These are phyloP conservation scores for Sphaeramia orbicularis DNA, from an alignment of 2,797 vertebrate species.

Conservation along the genomic window DNA sequence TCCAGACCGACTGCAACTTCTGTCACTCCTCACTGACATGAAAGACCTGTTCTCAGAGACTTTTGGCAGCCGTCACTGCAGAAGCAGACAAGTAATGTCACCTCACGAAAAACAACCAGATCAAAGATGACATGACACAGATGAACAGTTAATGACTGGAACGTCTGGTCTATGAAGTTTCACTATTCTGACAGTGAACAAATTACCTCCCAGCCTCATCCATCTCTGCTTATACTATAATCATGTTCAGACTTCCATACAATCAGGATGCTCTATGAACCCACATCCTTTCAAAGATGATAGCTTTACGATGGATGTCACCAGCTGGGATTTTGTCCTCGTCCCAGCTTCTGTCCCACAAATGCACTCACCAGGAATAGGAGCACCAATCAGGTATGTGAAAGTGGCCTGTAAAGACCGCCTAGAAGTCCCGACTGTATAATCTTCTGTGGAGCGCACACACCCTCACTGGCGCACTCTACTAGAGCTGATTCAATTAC, in stretches of 20 bases:
- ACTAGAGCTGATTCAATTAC: slow-evolving; percentile 74
- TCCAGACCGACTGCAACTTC: slow-evolving; percentile 15
- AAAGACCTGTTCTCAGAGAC: not conserved
- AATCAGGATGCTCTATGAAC: slow-evolving; percentile 23
- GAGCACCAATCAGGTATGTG: slow-evolving; percentile 56
- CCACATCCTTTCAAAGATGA: slow-evolving; percentile 38
- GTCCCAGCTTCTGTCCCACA: slow-evolving; percentile 32
- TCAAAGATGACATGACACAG: slow-evolving; percentile 8
- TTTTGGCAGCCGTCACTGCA: not conserved
- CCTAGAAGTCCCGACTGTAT: slow-evolving; percentile 50
- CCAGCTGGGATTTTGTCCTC: slow-evolving; percentile 15
- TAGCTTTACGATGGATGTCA: slow-evolving; percentile 16
- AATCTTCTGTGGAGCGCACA: slow-evolving; percentile 65
- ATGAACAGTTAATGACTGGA: slow-evolving; percentile 22
- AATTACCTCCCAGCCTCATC: slow-evolving; percentile 25
- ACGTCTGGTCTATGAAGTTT: slow-evolving; percentile 1
- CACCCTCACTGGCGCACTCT: slow-evolving; percentile 62
- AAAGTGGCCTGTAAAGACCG: slow-evolving; percentile 49
- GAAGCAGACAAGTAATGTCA: slow-evolving; percentile 1
- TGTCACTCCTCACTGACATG: slow-evolving; percentile 5
- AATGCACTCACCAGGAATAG: slow-evolving; percentile 42
- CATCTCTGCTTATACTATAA: slow-evolving; percentile 15
- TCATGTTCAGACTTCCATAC: slow-evolving; percentile 7
- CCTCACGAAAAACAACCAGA: slow-evolving; percentile 12
- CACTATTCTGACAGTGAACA: slow-evolving; percentile 21